Evolutionary conservation across 2,797 vertebrate genomes (phyloP), one percentile per base, ranked within the genome.

Genomic region (Fundulus diaphanus): DNA sequence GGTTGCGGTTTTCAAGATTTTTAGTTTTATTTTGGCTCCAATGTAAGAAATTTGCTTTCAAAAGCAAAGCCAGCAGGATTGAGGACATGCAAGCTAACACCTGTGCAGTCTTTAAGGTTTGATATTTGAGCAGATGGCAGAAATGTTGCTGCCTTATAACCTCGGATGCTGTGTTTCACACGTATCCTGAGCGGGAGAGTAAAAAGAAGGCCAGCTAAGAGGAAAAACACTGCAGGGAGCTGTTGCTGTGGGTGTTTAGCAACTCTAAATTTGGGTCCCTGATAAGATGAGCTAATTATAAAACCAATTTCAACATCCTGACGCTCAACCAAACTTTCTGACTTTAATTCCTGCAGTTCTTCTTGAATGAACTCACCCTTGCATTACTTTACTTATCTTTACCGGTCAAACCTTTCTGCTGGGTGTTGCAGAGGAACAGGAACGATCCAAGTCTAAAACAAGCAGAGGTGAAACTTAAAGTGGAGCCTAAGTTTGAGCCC

Each of bases 91-190:
- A 5, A 65, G 70, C n/a, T 15, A 40, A 35, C 52, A 74, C 78
- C 84, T 82, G 82, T 79, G 73, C 83, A 80, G 69, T 84, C 83
- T 80, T n/a, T 3, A 59, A 72, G 75, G 59, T 24, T n/a, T 72
- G 68, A 59, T 16, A 15, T 75, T 2, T 1, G 70, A 84, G 54
- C 88, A 91, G 90, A 90, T 91, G 87, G 88, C 69, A 12, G 70
- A 61, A 57, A 37, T 77, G 49, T 49, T 74, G 80, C 73, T 72
- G 5, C 65, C 75, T 85, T 80, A 87, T 82, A 84, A 86, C 85
- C 78, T 66, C 20, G 76, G 77, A 80, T 81, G 42, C 61, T 16
- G 72, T 74, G 52, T 44, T 68, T 63, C 85, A 85, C 52, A 59
- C 63, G 54, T 54, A 61, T 86, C 68, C 74, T 44, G 68, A 70